Evolutionary conservation across 2,797 vertebrate species (phyloP), one percentile per base, ranked within the genome.

Genomic region (Onychomys leucogaster): DNA sequence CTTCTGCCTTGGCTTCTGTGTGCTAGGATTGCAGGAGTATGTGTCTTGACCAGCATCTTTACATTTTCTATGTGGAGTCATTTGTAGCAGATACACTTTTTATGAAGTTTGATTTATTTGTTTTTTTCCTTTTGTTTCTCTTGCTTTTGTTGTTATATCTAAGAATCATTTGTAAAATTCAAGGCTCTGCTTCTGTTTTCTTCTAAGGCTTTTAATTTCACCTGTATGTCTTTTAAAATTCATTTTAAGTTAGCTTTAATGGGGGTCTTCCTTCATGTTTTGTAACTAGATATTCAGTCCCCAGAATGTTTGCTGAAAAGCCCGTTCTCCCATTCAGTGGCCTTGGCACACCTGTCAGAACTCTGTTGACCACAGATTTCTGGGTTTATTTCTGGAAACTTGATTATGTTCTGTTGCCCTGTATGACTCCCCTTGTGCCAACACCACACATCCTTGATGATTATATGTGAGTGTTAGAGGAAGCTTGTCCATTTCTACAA

Each of bases 131-230:
- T 43, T 65, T 73, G 4, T 78, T 65, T 16, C 41, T 88, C 32
- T 78, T n/a, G 46, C 10, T 95, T 81, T 69, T 23, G 71, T 34
- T 83, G 29, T 75, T 29, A 0, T 52, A n/a, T 67, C 27, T 37
- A 90, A 43, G 67, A 52, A 78, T 46, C 41, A 2, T 89, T 52
- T 89, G 65, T 27, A 75, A 94, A 96, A 71, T 89, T 27, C 61
- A 57, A 91, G 67, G 23, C n/a, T 27, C 46, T 46, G 63, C 2
- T 69, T 81, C 78, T 57, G 41, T 69, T 93, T 84, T 65, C 67
- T 81, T 43, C 41, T 52, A 7, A 59, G 2, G 63, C 32, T 78
- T 92, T 86, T 55, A 65, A 69, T 59, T 93, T 80, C 59, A 34
- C 4, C 46, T 29, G 83, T 80, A n/a, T 32, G 41, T 29, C n/a